phyloP scores from a whole-genome alignment of 2,888 invertebrate genomes.

The Orthosia cruda region DNA sequence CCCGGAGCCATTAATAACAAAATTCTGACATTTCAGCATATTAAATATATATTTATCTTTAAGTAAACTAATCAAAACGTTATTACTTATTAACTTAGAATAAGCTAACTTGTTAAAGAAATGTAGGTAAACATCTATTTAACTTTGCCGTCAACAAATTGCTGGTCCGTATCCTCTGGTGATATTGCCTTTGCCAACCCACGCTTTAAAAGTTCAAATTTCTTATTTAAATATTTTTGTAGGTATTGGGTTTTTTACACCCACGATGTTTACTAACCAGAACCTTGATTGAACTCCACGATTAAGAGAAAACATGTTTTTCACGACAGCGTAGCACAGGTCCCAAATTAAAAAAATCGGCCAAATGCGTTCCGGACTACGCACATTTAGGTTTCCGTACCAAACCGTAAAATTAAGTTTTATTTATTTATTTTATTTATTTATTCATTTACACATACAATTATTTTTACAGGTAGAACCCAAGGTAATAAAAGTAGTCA shows the following conservation, averaged over 20 bases:
- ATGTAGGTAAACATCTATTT: slow-evolving; percentile 19
- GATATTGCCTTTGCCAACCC: slow-evolving; percentile 22
- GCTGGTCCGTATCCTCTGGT: neutral
- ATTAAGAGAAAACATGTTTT: too few relatives aligned
- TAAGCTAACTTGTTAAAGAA: slow-evolving; percentile 17
- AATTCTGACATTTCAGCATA: neutral
- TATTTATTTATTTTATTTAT: too few relatives aligned
- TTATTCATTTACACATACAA: too few relatives aligned
- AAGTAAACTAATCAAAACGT: slow-evolving; percentile 5
- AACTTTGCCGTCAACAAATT: slow-evolving; percentile 38
- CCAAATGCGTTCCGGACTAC: too few relatives aligned
- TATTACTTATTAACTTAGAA: slow-evolving; percentile 1
- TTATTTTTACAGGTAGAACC: too few relatives aligned
- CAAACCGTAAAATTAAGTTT: too few relatives aligned
- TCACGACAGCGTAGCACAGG: neutral
- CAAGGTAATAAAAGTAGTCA: too few relatives aligned
- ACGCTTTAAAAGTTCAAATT: slow-evolving; percentile 41
- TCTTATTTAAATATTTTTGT: slow-evolving; percentile 15
- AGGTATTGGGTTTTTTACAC: slow-evolving; percentile 13
- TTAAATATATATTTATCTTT: neutral
- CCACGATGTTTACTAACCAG: neutral
- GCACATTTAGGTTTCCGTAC: too few relatives aligned
- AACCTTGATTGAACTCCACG: slow-evolving; percentile 1
- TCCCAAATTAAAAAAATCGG: too few relatives aligned
- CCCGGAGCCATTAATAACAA: neutral